Evolutionary conservation across 1,140 invertebrate genomes (phyloP).

Genomic region (Rhizoglyphus robini): DNA sequence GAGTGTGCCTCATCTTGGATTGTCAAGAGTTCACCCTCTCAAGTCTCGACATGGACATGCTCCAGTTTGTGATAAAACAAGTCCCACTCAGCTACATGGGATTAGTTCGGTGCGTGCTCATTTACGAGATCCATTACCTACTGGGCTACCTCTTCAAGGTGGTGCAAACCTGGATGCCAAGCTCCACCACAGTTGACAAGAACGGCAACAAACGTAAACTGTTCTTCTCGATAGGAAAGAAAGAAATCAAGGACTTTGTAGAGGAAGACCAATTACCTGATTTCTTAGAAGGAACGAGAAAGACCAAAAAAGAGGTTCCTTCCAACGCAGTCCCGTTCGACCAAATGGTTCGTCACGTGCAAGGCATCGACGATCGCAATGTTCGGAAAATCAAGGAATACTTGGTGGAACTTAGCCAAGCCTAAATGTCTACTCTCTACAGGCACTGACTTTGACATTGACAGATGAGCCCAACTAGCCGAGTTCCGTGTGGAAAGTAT

Average conservation of each 20-base stretch:
- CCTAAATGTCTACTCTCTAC: too few relatives aligned
- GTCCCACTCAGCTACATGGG: neutral
- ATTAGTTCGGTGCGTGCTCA: conserved; percentile 6
- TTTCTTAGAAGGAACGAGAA: conserved; percentile 17
- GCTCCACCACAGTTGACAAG: neutral
- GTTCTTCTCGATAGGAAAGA: conserved; percentile 13
- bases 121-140: conserved; percentile 22
- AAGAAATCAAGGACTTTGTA: conserved; percentile 21
- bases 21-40: conserved; percentile 7
- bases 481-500: too few relatives aligned
- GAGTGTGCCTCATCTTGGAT: conserved; percentile 18
- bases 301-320: neutral
- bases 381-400: conserved; percentile 2
- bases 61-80: conserved; percentile 12
- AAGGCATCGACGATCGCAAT: conserved; percentile 4
- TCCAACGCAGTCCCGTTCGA: neutral
- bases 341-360: neutral
- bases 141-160: conserved; percentile 21
- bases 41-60: conserved; percentile 17
- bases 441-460: too few relatives aligned
- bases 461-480: too few relatives aligned
- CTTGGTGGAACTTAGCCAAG: neutral
- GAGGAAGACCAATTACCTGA: conserved; percentile 21
- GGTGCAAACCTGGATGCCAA: conserved; percentile 20
- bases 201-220: conserved; percentile 16